A percentile compares a stretch with the other conserved stretches of the same genome.
phyloP scores from a whole-genome alignment of 35 echinoderm and acorn worm genomes.

The Heliocidaris tuberculata region DNA sequence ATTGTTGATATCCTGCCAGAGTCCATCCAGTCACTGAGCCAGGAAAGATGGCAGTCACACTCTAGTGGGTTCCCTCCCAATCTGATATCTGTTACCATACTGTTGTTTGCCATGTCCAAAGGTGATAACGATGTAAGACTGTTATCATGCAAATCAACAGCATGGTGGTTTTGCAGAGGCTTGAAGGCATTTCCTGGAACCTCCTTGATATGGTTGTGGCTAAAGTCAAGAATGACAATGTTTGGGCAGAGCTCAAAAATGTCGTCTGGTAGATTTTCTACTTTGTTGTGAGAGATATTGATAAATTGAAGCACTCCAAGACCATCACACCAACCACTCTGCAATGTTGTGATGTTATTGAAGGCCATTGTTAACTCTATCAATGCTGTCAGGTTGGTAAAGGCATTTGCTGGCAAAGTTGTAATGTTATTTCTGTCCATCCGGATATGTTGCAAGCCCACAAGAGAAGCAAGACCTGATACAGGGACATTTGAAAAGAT shows the following conservation, averaged over 20 bases:
- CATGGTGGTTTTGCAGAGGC: constrained; percentile 5
- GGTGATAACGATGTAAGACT: not conserved
- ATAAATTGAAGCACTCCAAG: not conserved
- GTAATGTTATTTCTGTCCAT: not conserved
- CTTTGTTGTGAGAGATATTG: not conserved
- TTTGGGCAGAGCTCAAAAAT: not conserved
- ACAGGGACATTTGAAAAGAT: not conserved
- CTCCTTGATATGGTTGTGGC: not conserved
- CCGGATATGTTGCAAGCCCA: not conserved
- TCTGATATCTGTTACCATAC: not conserved
- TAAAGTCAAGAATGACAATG: not conserved
- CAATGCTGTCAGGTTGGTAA: not conserved
- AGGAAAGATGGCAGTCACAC: not conserved
- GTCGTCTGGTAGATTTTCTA: not conserved
- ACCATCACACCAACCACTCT: not conserved
- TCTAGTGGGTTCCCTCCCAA: not conserved
- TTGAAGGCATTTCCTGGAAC: not conserved
- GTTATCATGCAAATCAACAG: not conserved
- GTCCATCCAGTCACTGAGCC: not conserved
- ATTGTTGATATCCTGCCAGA: not conserved
- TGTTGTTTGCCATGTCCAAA: not conserved
- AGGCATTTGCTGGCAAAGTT: not conserved
- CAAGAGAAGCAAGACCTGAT: not conserved
- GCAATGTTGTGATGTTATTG: not conserved
- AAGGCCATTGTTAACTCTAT: not conserved